Evolutionary conservation across 2,797 vertebrate species (phyloP).

Genomic region (Oceanodroma leucorhoa): DNA sequence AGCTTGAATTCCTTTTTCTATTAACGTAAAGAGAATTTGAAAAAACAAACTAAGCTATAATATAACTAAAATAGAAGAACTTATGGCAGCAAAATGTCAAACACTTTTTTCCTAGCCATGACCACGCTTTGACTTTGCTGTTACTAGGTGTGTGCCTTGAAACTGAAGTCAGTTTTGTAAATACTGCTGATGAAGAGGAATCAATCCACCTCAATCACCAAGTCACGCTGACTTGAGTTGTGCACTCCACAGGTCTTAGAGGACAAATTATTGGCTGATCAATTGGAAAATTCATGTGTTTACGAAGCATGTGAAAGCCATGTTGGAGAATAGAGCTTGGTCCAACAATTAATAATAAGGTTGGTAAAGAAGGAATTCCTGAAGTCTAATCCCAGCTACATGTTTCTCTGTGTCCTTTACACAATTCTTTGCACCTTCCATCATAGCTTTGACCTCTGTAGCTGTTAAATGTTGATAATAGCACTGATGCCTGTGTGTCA

Average conservation of each 20-base stretch:
- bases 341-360: neutral
- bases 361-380: neutral
- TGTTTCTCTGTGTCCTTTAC: neutral
- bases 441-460: neutral
- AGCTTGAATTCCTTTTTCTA: slow-evolving; percentile 42
- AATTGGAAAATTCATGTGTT: slow-evolving; percentile 4
- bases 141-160: slow-evolving; percentile 49
- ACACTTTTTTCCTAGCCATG: neutral
- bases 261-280: slow-evolving; percentile 10
- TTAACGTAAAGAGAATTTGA: slow-evolving; percentile 41
- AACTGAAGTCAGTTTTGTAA: slow-evolving; percentile 46
- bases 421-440: neutral
- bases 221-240: neutral
- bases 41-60: slow-evolving; percentile 45
- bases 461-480: neutral
- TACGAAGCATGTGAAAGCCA: neutral
- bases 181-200: slow-evolving; percentile 28
- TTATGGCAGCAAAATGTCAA: neutral
- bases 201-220: slow-evolving; percentile 6
- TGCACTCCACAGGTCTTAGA: neutral
- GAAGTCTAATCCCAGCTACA: neutral
- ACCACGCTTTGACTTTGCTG: neutral
- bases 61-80: slow-evolving; percentile 48
- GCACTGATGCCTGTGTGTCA: neutral
- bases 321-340: neutral